A percentile compares a stretch with the other conserved stretches of the same genome.
phyloP scores from a whole-genome alignment of 2,888 invertebrate species.

The Nebria salina region DNA sequence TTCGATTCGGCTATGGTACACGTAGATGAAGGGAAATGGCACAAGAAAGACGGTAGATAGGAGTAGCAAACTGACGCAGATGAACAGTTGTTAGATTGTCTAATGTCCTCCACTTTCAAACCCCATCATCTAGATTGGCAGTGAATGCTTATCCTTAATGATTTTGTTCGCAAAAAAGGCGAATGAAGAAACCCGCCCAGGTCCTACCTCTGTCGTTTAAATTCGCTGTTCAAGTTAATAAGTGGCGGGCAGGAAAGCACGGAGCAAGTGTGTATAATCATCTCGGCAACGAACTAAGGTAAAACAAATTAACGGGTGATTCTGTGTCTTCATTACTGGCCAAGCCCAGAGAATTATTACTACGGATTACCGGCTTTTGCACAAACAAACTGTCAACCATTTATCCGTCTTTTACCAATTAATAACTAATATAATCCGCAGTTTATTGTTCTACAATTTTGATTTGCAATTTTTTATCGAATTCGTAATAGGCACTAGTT shows the following conservation, averaged over 20 bases:
- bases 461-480: too few species aligned
- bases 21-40: constrained; percentile 13
- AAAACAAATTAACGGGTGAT: constrained; percentile 40
- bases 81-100: constrained; percentile 38
- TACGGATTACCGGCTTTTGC: constrained; percentile 13
- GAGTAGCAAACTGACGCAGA: constrained; percentile 18
- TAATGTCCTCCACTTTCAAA: constrained; percentile 42
- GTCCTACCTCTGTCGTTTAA: constrained; percentile 26
- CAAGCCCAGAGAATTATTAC: constrained; percentile 35
- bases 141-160: constrained; percentile 36
- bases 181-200: constrained; percentile 4
- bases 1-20: constrained; percentile 11
- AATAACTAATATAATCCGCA: too few species aligned
- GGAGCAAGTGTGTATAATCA: constrained; percentile 15
- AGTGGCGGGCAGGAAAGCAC: neutral
- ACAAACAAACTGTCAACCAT: neutral
- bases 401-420: neutral
- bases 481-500: too few species aligned
- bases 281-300: neutral
- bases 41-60: constrained; percentile 11
- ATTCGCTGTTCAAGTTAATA: constrained; percentile 15
- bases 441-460: too few species aligned
- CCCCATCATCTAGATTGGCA: constrained; percentile 43
- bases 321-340: constrained; percentile 27
- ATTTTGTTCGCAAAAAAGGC: constrained; percentile 24